Conservation (phyloP, 2,888 invertebrate genomes). For the Conus canariensis region DNA sequence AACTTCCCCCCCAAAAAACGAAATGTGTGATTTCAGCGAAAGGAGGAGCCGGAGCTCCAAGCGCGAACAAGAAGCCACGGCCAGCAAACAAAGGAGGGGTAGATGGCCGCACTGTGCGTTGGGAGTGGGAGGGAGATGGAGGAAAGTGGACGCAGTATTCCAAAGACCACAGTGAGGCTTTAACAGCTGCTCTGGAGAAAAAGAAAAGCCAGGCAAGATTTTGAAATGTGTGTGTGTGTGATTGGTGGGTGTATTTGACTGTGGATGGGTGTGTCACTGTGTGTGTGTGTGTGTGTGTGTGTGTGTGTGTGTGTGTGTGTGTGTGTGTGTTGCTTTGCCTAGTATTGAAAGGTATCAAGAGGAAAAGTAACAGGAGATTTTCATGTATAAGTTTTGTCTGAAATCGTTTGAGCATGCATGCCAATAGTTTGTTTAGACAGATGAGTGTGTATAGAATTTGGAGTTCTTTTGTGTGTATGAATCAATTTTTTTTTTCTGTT, state of each 20-base stretch:
- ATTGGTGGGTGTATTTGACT: neutral
- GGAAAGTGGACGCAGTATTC: constrained; percentile 69
- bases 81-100: constrained; percentile 16
- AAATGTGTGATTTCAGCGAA: neutral
- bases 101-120: constrained; percentile 72
- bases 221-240: neutral
- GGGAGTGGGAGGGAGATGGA: constrained; percentile 74
- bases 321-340: neutral
- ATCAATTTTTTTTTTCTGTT: too few relatives aligned
- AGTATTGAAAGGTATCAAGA: too few relatives aligned
- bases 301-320: neutral
- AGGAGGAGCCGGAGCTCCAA: constrained; percentile 26
- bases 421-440: too few relatives aligned
- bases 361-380: too few relatives aligned
- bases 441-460: too few relatives aligned
- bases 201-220: constrained; percentile 61
- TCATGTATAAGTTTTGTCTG: too few relatives aligned
- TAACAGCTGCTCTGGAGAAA: constrained; percentile 61
- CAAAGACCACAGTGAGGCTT: constrained; percentile 51
- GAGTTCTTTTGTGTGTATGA: too few relatives aligned
- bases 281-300: constrained; percentile 2
- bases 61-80: neutral
- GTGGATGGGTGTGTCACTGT: neutral
- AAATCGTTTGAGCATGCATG: too few relatives aligned
- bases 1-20: too few relatives aligned